Percentiles rank a stretch among this genome's conserved stretches.
Conservation (phyloP, 2,113 vertebrate species). For the Trogon surrucura region DNA sequence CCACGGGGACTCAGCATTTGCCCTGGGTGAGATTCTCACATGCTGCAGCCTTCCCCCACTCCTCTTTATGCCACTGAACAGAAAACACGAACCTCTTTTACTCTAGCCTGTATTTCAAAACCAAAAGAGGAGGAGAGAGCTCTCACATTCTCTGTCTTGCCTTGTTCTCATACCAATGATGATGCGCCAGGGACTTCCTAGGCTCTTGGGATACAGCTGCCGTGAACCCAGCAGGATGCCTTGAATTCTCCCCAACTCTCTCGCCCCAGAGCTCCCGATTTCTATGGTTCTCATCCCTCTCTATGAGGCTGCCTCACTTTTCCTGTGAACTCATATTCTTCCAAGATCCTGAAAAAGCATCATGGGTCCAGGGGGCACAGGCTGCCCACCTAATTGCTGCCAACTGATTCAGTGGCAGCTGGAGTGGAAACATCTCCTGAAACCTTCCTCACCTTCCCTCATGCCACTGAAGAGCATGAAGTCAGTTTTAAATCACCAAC, state of each 20-base stretch:
- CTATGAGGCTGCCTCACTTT: accelerated
- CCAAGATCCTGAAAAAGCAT: background rate
- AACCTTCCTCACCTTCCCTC: background rate
- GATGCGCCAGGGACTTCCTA: background rate
- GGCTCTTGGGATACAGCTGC: background rate
- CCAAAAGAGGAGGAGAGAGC: background rate
- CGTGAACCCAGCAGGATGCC: background rate
- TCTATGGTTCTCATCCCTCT: background rate
- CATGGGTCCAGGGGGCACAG: accelerated
- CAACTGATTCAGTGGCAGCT: background rate
- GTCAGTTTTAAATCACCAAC: background rate
- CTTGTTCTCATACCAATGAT: background rate
- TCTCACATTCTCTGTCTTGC: background rate
- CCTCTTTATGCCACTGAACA: background rate
- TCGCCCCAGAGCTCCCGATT: background rate
- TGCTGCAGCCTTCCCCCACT: background rate
- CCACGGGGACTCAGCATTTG: background rate
- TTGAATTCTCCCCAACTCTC: background rate
- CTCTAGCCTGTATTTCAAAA: background rate
- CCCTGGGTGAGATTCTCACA: background rate
- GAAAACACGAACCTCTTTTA: background rate
- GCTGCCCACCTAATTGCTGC: background rate
- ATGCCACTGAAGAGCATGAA: background rate
- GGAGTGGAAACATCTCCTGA: background rate
- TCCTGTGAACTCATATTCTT: background rate